Base-by-base conservation (phyloP, 2,797 vertebrate genomes). In the Syngnathus rostellatus region DNA sequence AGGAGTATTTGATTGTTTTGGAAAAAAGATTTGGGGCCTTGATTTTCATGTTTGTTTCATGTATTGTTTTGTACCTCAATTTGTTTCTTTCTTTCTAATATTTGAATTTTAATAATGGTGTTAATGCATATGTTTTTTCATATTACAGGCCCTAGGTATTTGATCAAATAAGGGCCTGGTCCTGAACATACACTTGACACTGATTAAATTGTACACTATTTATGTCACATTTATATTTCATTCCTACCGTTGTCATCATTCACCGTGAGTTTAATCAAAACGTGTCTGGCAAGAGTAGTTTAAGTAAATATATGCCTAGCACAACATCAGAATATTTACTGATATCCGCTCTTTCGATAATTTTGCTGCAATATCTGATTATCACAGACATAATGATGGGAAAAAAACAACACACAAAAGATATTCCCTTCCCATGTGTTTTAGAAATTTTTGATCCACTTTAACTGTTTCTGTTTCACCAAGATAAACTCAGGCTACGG, bases 341-440 rank as follows among this genome's bases (percentile, higher is more conserved):
- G 63, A 53, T 8, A 31, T 2, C 37, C n/a, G 48, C 17, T 37
- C 21, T 1, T 61, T 21, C 40, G 57, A 67, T 67, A 62, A 41
- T 75, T 64, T 57, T 77, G 78, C 72, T 83, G 80, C 81, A 79
- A 72, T 46, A 62, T 55, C 70, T 37, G 38, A 48, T 43, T 17
- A 69, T 51, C 57, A 72, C 53, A n/a, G 65, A 55, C 12, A 66
- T 78, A 4, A 31, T 31, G 31, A 31, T 31, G 3, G 31, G 31
- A 4, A 31, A 31, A 31, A 4, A 31, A 31, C 72, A 31, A 25
- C 1, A 77, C 75, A 68, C 31, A 48, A 63, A 53, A 19, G 50
- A 64, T 37, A 63, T 69, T 62, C 48, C 59, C 12, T 62, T 60
- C 51, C 0, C 68, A n/a, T 53, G 64, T 41, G 6, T 60, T 70